Evolutionary conservation across 1,140 invertebrate genomes (phyloP), one percentile per base, ranked within the genome.

Genomic region (Drepana arcuata): DNA sequence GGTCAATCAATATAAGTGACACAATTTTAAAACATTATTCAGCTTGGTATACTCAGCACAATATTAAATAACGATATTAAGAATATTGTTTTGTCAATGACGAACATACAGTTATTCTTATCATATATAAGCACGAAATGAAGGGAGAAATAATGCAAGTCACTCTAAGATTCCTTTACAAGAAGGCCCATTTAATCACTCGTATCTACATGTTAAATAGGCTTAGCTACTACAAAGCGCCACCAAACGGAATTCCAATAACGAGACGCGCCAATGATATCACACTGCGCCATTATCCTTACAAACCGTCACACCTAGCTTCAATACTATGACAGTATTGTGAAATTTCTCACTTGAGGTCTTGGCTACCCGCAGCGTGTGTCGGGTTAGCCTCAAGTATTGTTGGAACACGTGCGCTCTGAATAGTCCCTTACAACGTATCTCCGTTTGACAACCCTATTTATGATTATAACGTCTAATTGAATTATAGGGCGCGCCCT

Each of bases 351-450:
- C 63, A 61, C 58, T 54, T 57, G 12, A 41, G 27, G 42, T 21
- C 18, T 37, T 23, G 59, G 58, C 63, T 52, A 74, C 73, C 71
- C 73, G 68, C 64, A 71, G 70, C 35, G 67, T 15, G 16, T 58
- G 58, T 52, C 42, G 51, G 50, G 46, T 52, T 41, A 42, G 47
- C 44, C 48, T 33, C 11, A 9, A 32, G 40, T 16, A 70, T 73
- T 75, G 67, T 74, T 39, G 41, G 43, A 46, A 59, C 74, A 79
- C 74, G 74, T 79, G 74, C 63, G 61, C 42, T 31, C 14, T 67
- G 41, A 79, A 79, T 70, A 50, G 66, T 41, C 67, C 64, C 61
- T 63, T 45, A 67, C 53, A 52, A 51, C 32, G 38, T 30, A 34
- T 48, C 45, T 48, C 39, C 26, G 39, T 64, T 49, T 61, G 53